Percentiles rank a stretch among this genome's conserved stretches.
Conservation (phyloP, 1,140 invertebrate genomes). For the Drosophila ironensis region DNA sequence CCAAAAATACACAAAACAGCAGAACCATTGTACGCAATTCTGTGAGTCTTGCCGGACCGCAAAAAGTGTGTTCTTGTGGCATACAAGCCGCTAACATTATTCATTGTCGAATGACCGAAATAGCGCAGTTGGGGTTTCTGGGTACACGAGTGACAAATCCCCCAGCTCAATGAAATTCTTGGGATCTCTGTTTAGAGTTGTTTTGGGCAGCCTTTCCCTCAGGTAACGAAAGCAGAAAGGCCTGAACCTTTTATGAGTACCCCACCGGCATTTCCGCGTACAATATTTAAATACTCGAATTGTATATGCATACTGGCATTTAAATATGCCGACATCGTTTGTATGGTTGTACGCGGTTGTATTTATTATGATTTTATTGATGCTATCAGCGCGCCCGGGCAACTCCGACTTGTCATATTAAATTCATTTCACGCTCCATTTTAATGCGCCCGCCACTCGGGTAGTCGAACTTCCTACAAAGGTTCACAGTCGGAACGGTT, state of each 20-base stretch:
- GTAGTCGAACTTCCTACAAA: slow-evolving; percentile 68
- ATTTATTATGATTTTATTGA: slow-evolving; percentile 56
- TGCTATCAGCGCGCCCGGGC: slow-evolving; percentile 24
- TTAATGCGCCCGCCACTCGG: slow-evolving; percentile 35
- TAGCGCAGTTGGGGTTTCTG: neutral
- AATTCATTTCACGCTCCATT: slow-evolving; percentile 70
- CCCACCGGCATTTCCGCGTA: slow-evolving; percentile 16
- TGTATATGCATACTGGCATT: neutral
- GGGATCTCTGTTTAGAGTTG: neutral
- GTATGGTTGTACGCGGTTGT: slow-evolving; percentile 28
- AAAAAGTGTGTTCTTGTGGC: slow-evolving; percentile 4
- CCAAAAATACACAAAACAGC: slow-evolving; percentile 3
- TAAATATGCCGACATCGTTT: slow-evolving; percentile 2
- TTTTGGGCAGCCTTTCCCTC: neutral
- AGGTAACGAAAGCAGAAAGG: neutral
- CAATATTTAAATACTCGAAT: slow-evolving; percentile 16
- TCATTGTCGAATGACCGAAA: slow-evolving; percentile 3
- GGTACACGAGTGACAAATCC: slow-evolving; percentile 1
- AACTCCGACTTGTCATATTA: slow-evolving; percentile 45
- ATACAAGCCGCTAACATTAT: neutral
- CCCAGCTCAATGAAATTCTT: neutral
- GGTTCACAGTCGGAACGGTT: slow-evolving; percentile 30
- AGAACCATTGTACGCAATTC: slow-evolving; percentile 11
- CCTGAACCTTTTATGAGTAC: slow-evolving; percentile 7
- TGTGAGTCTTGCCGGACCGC: neutral